phyloP scores from a whole-genome alignment of 2,113 vertebrate species.

The Rissa tridactyla region DNA sequence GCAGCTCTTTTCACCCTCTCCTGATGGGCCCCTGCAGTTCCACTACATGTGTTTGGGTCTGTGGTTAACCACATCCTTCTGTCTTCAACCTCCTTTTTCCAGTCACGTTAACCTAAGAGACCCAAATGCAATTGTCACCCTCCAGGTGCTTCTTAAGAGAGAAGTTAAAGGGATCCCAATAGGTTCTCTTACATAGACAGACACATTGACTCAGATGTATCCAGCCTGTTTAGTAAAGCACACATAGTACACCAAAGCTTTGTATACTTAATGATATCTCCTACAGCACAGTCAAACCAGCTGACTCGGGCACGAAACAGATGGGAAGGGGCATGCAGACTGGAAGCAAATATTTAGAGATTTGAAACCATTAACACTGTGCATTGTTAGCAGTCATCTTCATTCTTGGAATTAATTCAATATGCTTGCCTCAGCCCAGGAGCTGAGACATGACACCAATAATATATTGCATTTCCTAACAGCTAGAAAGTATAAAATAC shows the following conservation, averaged over 20 bases:
- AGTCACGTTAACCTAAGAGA: background rate
- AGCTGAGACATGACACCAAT: background rate
- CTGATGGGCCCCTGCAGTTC: background rate
- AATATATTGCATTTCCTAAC: background rate
- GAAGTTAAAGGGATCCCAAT: background rate
- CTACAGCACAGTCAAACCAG: background rate
- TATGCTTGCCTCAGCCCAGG: background rate
- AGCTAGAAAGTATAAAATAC: background rate
- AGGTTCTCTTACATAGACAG: background rate
- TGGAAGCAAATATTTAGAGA: background rate
- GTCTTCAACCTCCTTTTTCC: background rate
- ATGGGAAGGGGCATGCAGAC: background rate
- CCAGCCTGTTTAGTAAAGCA: background rate
- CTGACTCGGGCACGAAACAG: background rate
- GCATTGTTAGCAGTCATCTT: background rate
- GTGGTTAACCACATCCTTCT: background rate
- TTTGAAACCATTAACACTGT: background rate
- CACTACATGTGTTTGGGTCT: background rate
- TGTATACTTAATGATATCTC: background rate
- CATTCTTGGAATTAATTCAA: background rate
- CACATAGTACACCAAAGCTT: background rate
- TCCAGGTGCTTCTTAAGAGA: background rate
- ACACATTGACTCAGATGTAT: background rate
- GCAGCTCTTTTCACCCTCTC: background rate
- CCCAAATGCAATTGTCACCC: background rate